Conservation (phyloP, 2,797 vertebrate genomes). For the Manis pentadactyla region DNA sequence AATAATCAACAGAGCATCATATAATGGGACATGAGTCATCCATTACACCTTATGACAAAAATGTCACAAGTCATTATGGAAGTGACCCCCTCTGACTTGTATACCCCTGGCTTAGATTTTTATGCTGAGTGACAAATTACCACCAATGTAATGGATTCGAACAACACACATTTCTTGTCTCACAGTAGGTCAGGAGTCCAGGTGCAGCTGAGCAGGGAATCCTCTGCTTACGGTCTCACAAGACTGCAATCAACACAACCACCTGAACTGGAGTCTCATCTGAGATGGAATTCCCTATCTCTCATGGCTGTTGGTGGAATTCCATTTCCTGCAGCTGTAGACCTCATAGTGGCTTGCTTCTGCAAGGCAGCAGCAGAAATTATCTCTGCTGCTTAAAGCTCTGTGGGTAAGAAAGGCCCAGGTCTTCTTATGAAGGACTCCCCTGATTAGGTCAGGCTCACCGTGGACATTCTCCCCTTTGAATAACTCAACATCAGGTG, state of each 20-base stretch:
- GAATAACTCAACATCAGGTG: neutral
- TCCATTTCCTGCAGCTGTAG: too few species aligned
- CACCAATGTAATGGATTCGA: neutral
- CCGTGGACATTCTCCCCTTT: neutral
- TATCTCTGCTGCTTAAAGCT: neutral
- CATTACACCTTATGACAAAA: neutral
- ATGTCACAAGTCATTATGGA: neutral
- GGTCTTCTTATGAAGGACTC: neutral
- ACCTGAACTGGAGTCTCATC: neutral
- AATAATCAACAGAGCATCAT: neutral
- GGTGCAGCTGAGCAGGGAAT: fast-evolving
- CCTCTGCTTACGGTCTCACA: neutral
- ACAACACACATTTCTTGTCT: neutral
- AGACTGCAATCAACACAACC: too few species aligned
- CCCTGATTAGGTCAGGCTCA: neutral
- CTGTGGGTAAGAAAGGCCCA: neutral
- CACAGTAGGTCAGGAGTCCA: neutral
- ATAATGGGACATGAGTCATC: neutral
- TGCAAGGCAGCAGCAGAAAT: neutral
- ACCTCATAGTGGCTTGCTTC: neutral
- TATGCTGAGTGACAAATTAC: neutral
- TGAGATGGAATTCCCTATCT: neutral
- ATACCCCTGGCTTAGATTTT: neutral
- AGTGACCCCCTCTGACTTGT: neutral
- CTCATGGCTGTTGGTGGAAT: neutral